Evolutionary conservation across 1,140 invertebrate species (phyloP).

Genomic region (Phymastichus coffea): DNA sequence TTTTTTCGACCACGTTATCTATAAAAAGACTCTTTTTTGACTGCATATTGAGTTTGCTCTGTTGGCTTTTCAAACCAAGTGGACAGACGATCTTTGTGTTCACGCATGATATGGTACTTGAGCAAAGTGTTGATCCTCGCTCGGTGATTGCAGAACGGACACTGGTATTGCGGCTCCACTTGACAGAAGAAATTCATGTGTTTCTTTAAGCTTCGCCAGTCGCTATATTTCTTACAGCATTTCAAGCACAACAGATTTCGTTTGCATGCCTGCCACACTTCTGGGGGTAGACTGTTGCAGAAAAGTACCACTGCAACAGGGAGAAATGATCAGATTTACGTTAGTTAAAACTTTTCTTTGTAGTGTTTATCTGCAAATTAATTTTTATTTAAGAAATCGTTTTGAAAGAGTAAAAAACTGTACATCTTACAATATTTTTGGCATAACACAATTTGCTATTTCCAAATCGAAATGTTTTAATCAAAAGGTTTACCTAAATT

Average conservation of each 20-base stretch:
- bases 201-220: constrained; percentile 47
- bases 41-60: background rate
- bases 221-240: constrained; percentile 41
- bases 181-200: constrained; percentile 59
- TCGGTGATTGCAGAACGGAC: constrained; percentile 49
- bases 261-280: constrained; percentile 43
- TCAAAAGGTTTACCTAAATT: too few relatives aligned
- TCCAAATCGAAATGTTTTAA: too few relatives aligned
- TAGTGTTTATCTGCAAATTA: too few relatives aligned
- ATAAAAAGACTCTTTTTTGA: too few relatives aligned
- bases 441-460: too few relatives aligned
- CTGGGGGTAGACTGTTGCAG: constrained; percentile 40
- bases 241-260: constrained; percentile 41
- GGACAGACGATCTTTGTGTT: constrained; percentile 27
- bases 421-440: too few relatives aligned
- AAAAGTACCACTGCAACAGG: constrained; percentile 34
- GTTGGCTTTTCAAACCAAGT: constrained; percentile 28
- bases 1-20: too few relatives aligned
- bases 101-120: constrained; percentile 41
- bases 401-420: too few relatives aligned
- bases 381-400: too few relatives aligned
- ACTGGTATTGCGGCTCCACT: constrained; percentile 53
- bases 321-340: background rate
- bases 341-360: background rate
- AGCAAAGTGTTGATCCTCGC: constrained; percentile 43